phyloP scores from a whole-genome alignment of 2,113 vertebrate species.

The Ovis canadensis region DNA sequence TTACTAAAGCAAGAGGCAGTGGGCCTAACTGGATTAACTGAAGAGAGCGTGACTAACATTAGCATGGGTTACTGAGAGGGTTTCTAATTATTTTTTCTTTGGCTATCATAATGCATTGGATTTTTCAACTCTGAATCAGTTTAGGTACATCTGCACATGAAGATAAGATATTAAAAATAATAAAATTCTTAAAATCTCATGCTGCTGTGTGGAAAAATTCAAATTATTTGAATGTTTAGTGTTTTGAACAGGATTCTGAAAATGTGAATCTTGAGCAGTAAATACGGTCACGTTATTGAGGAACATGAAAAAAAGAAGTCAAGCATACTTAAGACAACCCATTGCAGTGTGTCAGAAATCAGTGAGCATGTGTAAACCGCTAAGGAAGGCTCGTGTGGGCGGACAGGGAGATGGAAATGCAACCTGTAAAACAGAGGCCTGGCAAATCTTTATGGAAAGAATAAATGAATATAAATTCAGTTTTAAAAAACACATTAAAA shows the following conservation, averaged over 20 bases:
- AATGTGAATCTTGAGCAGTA: not conserved
- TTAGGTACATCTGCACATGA: not conserved
- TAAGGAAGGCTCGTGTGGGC: conserved; percentile 4
- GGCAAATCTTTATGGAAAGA: conserved; percentile 37
- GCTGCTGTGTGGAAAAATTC: conserved; percentile 16
- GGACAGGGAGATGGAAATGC: not conserved
- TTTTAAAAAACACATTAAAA: conserved; percentile 5
- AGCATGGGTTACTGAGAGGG: not conserved
- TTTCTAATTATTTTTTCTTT: not conserved
- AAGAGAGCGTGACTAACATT: not conserved
- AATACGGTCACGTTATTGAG: not conserved
- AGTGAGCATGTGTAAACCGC: not conserved
- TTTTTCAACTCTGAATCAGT: conserved; percentile 23
- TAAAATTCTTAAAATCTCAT: not conserved
- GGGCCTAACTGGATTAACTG: not conserved
- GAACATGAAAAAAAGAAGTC: conserved; percentile 1
- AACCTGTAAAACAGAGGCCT: not conserved
- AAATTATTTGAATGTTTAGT: conserved; percentile 9
- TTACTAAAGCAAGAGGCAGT: not conserved
- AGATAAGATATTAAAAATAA: not conserved
- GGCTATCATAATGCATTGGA: not conserved
- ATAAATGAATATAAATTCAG: conserved; percentile 42
- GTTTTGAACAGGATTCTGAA: conserved; percentile 10
- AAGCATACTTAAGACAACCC: not conserved
- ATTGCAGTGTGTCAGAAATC: not conserved